Evolutionary conservation across 2,888 invertebrate genomes (phyloP).

Genomic region (Callyntrura sp.): DNA sequence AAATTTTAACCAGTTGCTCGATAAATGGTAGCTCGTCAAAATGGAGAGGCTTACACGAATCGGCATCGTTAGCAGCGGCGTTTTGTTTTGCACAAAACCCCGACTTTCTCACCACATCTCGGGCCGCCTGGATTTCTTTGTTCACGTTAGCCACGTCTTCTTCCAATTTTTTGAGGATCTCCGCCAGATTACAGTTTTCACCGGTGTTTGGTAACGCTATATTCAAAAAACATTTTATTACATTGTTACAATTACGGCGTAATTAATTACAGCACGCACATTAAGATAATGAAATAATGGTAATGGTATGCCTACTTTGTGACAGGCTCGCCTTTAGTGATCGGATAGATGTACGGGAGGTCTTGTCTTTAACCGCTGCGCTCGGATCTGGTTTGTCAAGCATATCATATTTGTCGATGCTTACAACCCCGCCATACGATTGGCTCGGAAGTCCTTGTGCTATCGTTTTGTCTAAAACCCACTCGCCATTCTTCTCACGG

Average conservation of each 20-base stretch:
- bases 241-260: background rate
- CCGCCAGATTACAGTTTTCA: background rate
- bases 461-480: slow-evolving; percentile 68
- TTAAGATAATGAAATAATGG: too few species aligned
- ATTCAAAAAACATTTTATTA: background rate
- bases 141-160: slow-evolving; percentile 37
- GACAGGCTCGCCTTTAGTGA: too few species aligned
- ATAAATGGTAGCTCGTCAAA: slow-evolving; percentile 56
- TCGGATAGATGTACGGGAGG: too few species aligned
- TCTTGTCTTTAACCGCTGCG: too few species aligned
- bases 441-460: slow-evolving; percentile 59
- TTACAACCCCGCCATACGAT: slow-evolving; percentile 65
- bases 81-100: too few species aligned
- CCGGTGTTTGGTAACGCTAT: background rate
- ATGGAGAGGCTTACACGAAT: background rate
- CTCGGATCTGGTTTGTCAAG: too few species aligned
- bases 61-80: too few species aligned
- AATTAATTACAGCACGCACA: too few species aligned
- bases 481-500: slow-evolving; percentile 60
- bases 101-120: slow-evolving; percentile 24
- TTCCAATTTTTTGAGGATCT: slow-evolving; percentile 51
- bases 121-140: slow-evolving; percentile 34
- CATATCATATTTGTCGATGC: slow-evolving; percentile 63
- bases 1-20: slow-evolving; percentile 54
- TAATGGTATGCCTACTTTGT: too few species aligned